Evolutionary conservation across 1,140 invertebrate genomes (phyloP), one percentile per base, ranked within the genome.

Genomic region (Monomorium pharaonis): DNA sequence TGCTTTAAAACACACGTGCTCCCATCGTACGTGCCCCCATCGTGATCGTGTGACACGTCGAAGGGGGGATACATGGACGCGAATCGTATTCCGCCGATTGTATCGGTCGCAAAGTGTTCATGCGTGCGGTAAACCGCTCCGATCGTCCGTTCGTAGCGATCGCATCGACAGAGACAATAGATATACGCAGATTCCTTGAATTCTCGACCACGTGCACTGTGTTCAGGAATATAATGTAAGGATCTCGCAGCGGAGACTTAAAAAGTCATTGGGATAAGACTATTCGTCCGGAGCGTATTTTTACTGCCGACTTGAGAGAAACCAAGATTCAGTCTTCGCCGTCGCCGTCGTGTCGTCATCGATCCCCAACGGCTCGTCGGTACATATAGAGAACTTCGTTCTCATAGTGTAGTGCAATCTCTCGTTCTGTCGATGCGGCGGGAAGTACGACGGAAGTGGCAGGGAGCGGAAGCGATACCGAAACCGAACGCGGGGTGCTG

Each of bases 391-490:
- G 24, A 75, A 16, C 44, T 18, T 63, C 9, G 16, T 18, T 44
- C 12, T 37, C 33, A 12, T 27, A 54, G 75, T 72, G 74, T 42
- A 85, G 75, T 65, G 58, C 65, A 49, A 56, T 56, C 18, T 44
- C 16, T 27, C 14, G n/a, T 27, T 56, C 18, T 37, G 65, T 67
- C 65, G 83, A 63, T 78, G 75, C 33, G 47, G 21, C 60, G 87
- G 76, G 62, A 77, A 89, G 51, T 54, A 60, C 65, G 60, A 42
- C 69, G 62, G 47, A 47, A 77, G 77, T 54, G 60, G 74, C 60
- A 84, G 74, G 54, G 78, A 84, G 51, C 24, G 81, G 69, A 87
- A 88, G 70, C 47, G 84, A 69, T 44, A 58, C 33, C 54, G n/a
- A 60, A 65, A 76, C 37, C 80, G 74, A 58, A 60, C 54, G 74